Evolutionary conservation across 2,113 vertebrate genomes (phyloP), one percentile per base, ranked within the genome.

Genomic region (Xiphophorus maculatus): DNA sequence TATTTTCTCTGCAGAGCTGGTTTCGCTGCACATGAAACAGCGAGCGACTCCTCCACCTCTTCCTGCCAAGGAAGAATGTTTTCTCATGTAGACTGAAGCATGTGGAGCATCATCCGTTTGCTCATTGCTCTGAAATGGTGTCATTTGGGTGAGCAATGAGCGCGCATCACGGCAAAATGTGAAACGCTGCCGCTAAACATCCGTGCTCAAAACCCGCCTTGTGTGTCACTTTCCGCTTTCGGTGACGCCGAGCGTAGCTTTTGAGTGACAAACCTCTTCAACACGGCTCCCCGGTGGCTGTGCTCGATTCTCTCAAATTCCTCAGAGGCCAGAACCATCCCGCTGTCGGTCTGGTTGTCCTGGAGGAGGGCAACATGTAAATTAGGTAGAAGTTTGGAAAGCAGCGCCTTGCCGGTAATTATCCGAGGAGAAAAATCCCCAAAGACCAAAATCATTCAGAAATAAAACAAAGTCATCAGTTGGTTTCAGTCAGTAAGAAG

Each of bases 271-370:
- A 63, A 93, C 92, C 91, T 93, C 87, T 92, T 93, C 1, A 80
- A 79, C 66, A 90, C 84, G 73, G 93, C 95, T 67, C 94, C 95
- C 90, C 91, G 93, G 90, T 97, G 96, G 89, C 93, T 93, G 86
- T 95, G 96, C 86, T 98, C 97, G 84, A 99, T 95, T 90, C 94
- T 95, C 89, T 98, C 96, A 80, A 99, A 96, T 90, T 99, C 98
- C 80, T 99, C 98, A 0, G 98, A 99, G 77, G 98, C 96, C 95
- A 99, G 93, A 85, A 99, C 97, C 98, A 99, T 99, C 74, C 98
- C 98, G 82, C 98, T 99, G 96, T 99, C 98, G 2, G 98, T 99
- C 92, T 99, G 98, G 92, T 96, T 99, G 84, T 98, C 97, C 97
- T 99, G 93, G 4, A 42, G 58, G 73, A 13, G 83, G 32, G 85